These are phyloP conservation scores for Theocolax elegans DNA, from an alignment of 1,140 invertebrate genomes.

Conservation along the genomic window DNA sequence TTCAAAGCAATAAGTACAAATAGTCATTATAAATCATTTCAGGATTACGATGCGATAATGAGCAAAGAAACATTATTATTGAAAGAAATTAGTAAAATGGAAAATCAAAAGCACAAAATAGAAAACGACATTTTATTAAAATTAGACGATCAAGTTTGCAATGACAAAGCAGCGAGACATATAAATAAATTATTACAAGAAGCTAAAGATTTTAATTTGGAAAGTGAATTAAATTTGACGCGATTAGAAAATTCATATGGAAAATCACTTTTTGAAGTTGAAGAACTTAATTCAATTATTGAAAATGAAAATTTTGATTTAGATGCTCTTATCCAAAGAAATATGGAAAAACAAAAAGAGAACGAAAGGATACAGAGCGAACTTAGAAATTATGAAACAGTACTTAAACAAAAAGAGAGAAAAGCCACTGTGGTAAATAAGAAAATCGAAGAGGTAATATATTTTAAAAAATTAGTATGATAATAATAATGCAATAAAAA, in stretches of 20 bases:
- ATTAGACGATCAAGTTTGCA: slow-evolving; percentile 75
- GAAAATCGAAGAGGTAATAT: slow-evolving; percentile 67
- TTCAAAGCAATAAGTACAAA: slow-evolving; percentile 13
- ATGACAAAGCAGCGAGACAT: slow-evolving; percentile 71
- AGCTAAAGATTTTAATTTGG: slow-evolving; percentile 60
- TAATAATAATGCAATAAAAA: not conserved
- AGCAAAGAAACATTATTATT: slow-evolving; percentile 57
- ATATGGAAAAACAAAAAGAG: slow-evolving; percentile 67
- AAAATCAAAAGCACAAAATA: slow-evolving; percentile 68
- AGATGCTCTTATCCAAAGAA: slow-evolving; percentile 64
- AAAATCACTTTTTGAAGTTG: slow-evolving; percentile 71
- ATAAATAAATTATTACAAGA: slow-evolving; percentile 67
- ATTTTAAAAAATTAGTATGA: not conserved
- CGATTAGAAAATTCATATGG: slow-evolving; percentile 74
- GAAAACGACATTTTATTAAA: slow-evolving; percentile 74
- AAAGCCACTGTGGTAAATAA: slow-evolving; percentile 69
- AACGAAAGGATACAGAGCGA: slow-evolving; percentile 65
- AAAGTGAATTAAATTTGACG: slow-evolving; percentile 71
- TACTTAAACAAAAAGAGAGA: slow-evolving; percentile 67
- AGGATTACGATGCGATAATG: slow-evolving; percentile 54
- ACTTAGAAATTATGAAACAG: slow-evolving; percentile 52
- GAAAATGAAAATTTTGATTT: slow-evolving; percentile 62
- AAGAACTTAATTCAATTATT: slow-evolving; percentile 66
- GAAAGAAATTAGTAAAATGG: slow-evolving; percentile 69
- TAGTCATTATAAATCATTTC: slow-evolving; percentile 29